These are phyloP conservation scores for Gavia stellata DNA, from an alignment of 2,113 vertebrate species.

Conservation along the genomic window DNA sequence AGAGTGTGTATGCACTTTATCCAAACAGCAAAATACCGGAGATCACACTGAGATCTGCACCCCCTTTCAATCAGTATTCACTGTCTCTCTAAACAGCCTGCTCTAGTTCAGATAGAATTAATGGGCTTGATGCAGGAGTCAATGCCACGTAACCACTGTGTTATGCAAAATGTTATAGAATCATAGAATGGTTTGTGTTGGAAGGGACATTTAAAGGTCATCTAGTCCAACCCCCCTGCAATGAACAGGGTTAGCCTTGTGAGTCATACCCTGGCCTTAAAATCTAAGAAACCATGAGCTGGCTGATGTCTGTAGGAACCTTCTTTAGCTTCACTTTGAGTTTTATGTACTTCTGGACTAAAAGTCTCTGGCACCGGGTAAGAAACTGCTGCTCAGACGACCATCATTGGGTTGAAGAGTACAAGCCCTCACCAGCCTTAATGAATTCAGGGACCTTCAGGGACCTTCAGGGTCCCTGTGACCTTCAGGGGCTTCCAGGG, in stretches of 20 bases:
- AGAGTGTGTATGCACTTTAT: neutral
- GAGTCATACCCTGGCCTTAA: neutral
- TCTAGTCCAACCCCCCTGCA: neutral
- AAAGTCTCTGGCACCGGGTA: neutral
- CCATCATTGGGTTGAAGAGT: neutral
- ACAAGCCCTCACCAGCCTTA: neutral
- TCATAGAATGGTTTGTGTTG: neutral
- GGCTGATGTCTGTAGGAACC: neutral
- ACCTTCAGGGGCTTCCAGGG: neutral
- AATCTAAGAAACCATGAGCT: neutral
- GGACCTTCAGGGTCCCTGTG: neutral
- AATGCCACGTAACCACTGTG: fast-evolving
- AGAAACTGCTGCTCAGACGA: neutral
- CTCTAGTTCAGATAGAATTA: neutral
- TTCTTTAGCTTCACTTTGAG: neutral
- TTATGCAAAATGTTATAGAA: neutral
- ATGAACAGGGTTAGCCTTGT: neutral
- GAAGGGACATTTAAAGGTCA: neutral
- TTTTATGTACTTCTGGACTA: neutral
- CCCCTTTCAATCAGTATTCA: neutral
- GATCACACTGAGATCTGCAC: neutral
- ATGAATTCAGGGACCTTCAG: neutral
- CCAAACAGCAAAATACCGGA: neutral
- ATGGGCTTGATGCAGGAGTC: neutral
- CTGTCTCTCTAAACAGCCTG: neutral